phyloP scores from a whole-genome alignment of 2,113 vertebrate species.

The Epinephelus cyanopodus region DNA sequence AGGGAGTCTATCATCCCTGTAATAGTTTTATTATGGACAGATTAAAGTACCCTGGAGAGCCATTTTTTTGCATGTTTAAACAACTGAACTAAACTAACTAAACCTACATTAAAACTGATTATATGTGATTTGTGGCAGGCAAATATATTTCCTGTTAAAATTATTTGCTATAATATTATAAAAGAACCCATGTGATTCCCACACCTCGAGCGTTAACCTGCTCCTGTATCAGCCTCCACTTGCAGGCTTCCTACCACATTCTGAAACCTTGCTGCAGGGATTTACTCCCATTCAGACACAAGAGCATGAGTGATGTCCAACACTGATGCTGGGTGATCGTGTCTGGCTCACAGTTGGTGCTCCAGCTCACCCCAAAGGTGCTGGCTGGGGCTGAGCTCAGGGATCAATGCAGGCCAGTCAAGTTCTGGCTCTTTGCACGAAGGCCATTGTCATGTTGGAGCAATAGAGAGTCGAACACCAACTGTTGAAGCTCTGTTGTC shows the following conservation, averaged over 20 bases:
- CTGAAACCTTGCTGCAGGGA: slow-evolving; percentile 5
- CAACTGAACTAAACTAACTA: too few relatives aligned
- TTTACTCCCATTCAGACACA: slow-evolving; percentile 10
- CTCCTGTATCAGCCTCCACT: not conserved
- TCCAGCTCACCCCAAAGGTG: not conserved
- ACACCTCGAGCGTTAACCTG: not conserved
- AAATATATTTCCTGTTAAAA: not conserved
- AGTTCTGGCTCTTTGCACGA: not conserved
- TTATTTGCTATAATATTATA: not conserved
- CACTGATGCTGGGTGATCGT: not conserved
- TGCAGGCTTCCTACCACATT: not conserved
- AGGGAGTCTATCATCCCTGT: too few relatives aligned
- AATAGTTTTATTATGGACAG: too few relatives aligned
- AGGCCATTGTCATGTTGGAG: not conserved
- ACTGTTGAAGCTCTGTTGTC: not conserved
- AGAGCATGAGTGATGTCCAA: not conserved
- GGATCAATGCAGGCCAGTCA: not conserved
- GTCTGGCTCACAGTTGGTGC: not conserved
- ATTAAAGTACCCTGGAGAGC: too few relatives aligned
- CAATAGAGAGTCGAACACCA: not conserved
- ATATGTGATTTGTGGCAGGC: not conserved
- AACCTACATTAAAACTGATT: too few relatives aligned
- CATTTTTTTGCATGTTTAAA: too few relatives aligned
- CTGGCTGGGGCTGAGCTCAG: not conserved
- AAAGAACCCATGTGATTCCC: not conserved